Evolutionary conservation across 2,888 invertebrate species (phyloP).

Genomic region (Petrolisthes manimaculis): DNA sequence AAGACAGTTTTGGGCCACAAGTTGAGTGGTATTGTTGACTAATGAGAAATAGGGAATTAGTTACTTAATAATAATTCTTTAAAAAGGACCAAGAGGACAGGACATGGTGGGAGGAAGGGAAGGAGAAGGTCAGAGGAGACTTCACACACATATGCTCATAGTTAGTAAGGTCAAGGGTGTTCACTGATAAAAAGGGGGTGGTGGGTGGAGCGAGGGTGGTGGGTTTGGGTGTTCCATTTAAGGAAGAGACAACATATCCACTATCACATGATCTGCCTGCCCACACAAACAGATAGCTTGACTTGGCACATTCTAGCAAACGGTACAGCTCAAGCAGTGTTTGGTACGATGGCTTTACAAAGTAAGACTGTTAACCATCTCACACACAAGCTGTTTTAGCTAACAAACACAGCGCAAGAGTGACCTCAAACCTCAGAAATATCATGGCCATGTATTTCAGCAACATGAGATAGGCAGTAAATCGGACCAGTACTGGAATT

Average conservation of each 20-base stretch:
- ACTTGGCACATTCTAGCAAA: conserved; percentile 24
- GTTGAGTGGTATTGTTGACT: conserved; percentile 44
- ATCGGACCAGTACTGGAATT: background rate
- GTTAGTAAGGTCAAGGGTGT: conserved; percentile 36
- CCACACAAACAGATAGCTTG: conserved; percentile 42
- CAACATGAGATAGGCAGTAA: background rate
- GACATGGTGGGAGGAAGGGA: conserved; percentile 35
- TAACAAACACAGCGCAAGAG: conserved; percentile 41
- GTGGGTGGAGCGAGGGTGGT: background rate
- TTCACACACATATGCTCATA: conserved; percentile 52
- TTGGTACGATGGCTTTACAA: conserved; percentile 36
- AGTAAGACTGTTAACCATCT: conserved; percentile 36
- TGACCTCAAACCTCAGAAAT: conserved; percentile 36
- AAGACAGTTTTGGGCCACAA: conserved; percentile 39
- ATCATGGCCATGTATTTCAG: background rate
- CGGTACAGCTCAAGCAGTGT: conserved; percentile 46
- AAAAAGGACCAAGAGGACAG: conserved; percentile 42
- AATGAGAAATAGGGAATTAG: conserved; percentile 43
- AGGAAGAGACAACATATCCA: conserved; percentile 25
- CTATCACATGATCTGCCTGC: conserved; percentile 44
- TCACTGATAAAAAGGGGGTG: background rate
- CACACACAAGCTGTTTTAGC: conserved; percentile 53
- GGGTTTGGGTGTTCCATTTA: conserved; percentile 26
- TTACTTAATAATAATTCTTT: conserved; percentile 22
- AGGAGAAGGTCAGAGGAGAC: conserved; percentile 28